Evolutionary conservation across 1,140 invertebrate genomes (phyloP), one percentile per base, ranked within the genome.

Genomic region (Rhagoletis pomonella): DNA sequence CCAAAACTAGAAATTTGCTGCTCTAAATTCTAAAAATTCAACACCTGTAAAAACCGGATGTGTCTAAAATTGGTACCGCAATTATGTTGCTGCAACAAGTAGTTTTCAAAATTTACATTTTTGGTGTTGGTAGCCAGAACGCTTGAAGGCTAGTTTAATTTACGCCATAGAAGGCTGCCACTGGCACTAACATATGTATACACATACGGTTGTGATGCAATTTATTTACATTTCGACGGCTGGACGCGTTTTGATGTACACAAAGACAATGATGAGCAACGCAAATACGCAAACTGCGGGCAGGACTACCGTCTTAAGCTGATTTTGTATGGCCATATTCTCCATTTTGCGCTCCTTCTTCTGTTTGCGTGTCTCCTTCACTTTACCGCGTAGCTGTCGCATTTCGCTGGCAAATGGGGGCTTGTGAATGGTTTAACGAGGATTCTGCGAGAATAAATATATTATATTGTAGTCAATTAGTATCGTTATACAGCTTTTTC

Each of bases 271-370:
- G 84, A 92, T 81, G 17, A 90, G 85, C 58, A 90, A 60, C 3
- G 89, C 89, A n/a, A 92, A 39, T 9, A 88, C 88, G 29, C 91
- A 89, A 50, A 92, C 86, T 5, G 91, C 89, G 39, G 91, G 91
- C 39, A 92, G 81, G n/a, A 92, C 91, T 84, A 92, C 73, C 0
- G 91, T 92, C 67, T 88, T 89, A 14, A 92, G 90, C 87, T 92
- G 90, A 10, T 88, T 89, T 59, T 92, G 91, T 59, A 89, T 92
- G 44, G 89, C 88, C 17, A 89, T 50, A 55, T 92, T 92, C 65
- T 92, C 91, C 87, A 91, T 67, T 87, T 91, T 92, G n/a, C 91
- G 91, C 88, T 92, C 91, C 88, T 92, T 91, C 39, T 90, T 90
- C 85, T 92, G 91, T 85, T 92, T 92, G 6, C 91, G 90, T 12